Percentiles rank a stretch among this genome's conserved stretches.
phyloP scores from a whole-genome alignment of 2,797 vertebrate species.

The Hippocampus kuda region DNA sequence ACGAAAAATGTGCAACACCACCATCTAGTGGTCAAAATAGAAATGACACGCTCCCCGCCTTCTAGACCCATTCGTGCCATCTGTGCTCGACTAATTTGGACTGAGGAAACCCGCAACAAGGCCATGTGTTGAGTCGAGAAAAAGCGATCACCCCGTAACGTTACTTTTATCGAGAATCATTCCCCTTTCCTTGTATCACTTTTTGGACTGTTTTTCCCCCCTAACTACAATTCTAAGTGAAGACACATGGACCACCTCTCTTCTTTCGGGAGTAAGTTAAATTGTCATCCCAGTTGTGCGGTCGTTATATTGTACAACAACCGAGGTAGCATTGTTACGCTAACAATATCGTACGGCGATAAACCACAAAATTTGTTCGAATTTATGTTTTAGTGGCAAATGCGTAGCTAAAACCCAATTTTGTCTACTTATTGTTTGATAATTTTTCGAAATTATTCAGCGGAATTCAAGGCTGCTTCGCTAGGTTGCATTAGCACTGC shows the following conservation, averaged over 20 bases:
- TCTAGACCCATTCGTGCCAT: not conserved
- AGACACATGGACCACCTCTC: conserved; percentile 64
- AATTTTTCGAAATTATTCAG: not conserved
- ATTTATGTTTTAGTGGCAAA: not conserved
- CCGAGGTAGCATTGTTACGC: not conserved
- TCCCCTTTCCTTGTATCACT: not conserved
- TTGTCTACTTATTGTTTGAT: not conserved
- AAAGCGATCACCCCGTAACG: conserved; percentile 24
- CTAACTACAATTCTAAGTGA: not conserved
- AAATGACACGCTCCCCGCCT: not conserved
- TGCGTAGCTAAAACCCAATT: not conserved
- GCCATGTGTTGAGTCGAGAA: conserved; percentile 9
- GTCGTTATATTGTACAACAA: not conserved
- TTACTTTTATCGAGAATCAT: not conserved
- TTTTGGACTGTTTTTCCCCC: not conserved
- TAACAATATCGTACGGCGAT: not conserved
- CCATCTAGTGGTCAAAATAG: not conserved
- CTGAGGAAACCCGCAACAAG: conserved; percentile 5
- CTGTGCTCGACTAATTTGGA: conserved; percentile 16
- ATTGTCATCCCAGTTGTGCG: not conserved
- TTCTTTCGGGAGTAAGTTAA: conserved; percentile 66
- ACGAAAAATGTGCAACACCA: not conserved
- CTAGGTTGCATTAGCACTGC: not conserved
- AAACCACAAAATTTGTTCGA: too few species aligned
- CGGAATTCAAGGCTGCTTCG: not conserved